Conservation (phyloP, 2,113 vertebrate species). For the Urocynchramus pylzowi region DNA sequence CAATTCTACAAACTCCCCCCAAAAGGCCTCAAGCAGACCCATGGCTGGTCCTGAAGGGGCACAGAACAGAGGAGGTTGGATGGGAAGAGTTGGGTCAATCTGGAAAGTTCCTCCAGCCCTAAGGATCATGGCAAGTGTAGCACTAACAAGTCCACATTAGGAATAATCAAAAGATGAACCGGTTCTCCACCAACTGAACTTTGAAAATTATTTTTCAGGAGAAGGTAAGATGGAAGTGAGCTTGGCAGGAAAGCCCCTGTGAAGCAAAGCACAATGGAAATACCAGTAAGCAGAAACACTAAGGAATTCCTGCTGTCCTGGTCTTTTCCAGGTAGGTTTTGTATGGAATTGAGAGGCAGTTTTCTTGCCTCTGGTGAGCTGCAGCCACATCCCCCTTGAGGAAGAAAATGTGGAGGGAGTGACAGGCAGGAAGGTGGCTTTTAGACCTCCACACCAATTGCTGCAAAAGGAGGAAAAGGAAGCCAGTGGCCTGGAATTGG, state of each 20-base stretch:
- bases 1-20: neutral
- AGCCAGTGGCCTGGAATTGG: neutral
- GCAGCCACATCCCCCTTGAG: accelerated
- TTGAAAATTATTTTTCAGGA: neutral
- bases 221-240: neutral
- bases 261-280: neutral
- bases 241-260: neutral
- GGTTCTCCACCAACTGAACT: neutral
- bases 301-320: neutral
- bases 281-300: neutral
- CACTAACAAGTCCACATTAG: neutral
- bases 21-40: neutral
- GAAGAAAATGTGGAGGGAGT: neutral
- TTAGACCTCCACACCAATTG: neutral
- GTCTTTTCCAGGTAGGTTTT: neutral
- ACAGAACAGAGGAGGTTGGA: neutral
- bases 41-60: neutral
- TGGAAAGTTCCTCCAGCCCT: neutral
- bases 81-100: neutral
- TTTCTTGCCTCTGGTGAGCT: neutral
- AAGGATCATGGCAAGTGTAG: neutral
- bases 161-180: too few relatives aligned
- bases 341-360: neutral
- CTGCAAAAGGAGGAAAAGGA: neutral
- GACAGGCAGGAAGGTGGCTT: neutral